These are phyloP conservation scores for Fundulus diaphanus DNA, from an alignment of 2,797 vertebrate genomes.

Conservation along the genomic window DNA sequence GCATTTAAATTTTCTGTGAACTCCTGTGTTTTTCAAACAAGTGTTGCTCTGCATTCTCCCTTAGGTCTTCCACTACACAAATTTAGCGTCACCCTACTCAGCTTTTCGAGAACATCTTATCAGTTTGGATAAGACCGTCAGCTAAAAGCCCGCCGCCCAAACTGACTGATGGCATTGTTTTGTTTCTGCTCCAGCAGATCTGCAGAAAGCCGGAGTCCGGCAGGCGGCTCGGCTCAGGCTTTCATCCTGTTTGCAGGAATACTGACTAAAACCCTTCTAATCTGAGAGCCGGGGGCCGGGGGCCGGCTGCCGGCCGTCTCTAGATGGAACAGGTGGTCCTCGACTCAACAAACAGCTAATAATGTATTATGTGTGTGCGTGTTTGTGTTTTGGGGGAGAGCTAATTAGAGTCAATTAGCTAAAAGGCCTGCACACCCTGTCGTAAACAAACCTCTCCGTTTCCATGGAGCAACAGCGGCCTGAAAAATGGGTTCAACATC, in stretches of 20 bases:
- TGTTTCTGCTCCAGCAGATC: constrained; percentile 11
- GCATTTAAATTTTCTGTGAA: neutral
- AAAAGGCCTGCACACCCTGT: constrained; percentile 17
- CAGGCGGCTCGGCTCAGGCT: constrained; percentile 24
- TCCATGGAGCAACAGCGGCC: neutral
- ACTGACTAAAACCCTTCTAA: constrained; percentile 46
- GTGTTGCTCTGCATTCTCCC: neutral
- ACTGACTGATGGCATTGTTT: constrained; percentile 34
- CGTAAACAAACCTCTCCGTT: constrained; percentile 13
- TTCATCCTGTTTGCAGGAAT: constrained; percentile 41
- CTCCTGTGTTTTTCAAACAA: neutral
- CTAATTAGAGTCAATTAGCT: constrained; percentile 50
- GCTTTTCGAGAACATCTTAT: constrained; percentile 9
- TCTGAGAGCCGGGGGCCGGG: constrained; percentile 27
- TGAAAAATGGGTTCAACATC: neutral
- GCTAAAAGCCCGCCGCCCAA: constrained; percentile 25
- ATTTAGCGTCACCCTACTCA: constrained; percentile 24
- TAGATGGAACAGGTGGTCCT: constrained; percentile 56
- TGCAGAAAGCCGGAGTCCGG: constrained; percentile 6
- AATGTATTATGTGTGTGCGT: constrained; percentile 21
- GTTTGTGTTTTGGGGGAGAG: constrained; percentile 2
- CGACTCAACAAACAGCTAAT: constrained; percentile 37
- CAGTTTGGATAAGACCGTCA: constrained; percentile 19
- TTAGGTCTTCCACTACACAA: constrained; percentile 6
- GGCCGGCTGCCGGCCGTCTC: neutral